These are phyloP conservation scores for Battus philenor DNA, from an alignment of 1,140 invertebrate species.

Conservation along the genomic window DNA sequence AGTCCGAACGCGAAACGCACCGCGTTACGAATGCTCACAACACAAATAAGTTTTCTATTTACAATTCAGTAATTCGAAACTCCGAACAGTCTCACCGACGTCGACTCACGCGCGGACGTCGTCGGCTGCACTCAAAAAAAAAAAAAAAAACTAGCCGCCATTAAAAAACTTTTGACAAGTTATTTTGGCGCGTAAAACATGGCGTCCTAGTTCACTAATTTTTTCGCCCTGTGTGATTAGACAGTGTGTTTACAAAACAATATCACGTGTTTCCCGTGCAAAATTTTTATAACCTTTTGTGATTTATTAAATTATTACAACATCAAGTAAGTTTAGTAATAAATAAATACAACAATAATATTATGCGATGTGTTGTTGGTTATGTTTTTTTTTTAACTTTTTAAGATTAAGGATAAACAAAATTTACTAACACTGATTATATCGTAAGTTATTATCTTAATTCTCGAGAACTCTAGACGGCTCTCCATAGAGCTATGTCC, in stretches of 20 bases:
- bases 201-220: not conserved
- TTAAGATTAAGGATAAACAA: too few relatives aligned
- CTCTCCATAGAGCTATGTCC: too few relatives aligned
- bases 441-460: too few relatives aligned
- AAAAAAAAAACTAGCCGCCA: slow-evolving; percentile 18
- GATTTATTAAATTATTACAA: not conserved
- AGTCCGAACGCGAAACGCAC: slow-evolving; percentile 1
- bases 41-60: slow-evolving; percentile 50
- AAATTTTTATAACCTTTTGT: not conserved
- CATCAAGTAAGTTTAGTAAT: not conserved
- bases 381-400: too few relatives aligned
- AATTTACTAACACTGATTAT: too few relatives aligned
- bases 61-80: slow-evolving; percentile 41
- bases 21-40: slow-evolving; percentile 2
- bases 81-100: slow-evolving; percentile 35
- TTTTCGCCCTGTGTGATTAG: not conserved
- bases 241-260: slow-evolving; percentile 10
- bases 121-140: slow-evolving; percentile 24
- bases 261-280: slow-evolving; percentile 1
- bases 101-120: slow-evolving; percentile 37
- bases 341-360: not conserved
- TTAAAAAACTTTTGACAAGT: slow-evolving; percentile 15
- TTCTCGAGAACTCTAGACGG: too few relatives aligned
- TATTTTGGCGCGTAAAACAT: slow-evolving; percentile 18
- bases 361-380: too few relatives aligned